These are phyloP conservation scores for Butorides virescens DNA, from an alignment of 2,113 vertebrate genomes.

Conservation along the genomic window DNA sequence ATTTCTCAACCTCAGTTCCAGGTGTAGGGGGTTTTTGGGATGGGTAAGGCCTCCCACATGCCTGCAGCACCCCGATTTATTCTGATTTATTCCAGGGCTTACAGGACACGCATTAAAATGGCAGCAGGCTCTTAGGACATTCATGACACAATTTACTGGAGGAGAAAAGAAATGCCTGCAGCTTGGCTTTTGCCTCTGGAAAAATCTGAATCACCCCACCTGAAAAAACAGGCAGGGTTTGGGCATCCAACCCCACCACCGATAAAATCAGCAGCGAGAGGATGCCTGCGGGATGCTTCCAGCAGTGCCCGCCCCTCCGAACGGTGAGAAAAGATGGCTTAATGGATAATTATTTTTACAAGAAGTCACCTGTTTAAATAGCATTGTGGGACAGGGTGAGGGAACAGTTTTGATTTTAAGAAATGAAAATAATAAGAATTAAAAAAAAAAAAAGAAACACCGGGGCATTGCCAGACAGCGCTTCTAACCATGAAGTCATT, in stretches of 20 bases:
- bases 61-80: neutral
- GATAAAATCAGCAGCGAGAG: neutral
- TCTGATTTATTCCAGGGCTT: neutral
- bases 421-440: neutral
- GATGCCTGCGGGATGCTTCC: neutral
- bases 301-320: neutral
- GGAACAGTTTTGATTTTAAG: neutral
- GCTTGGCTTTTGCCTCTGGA: neutral
- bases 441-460: neutral
- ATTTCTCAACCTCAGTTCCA: neutral
- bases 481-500: neutral
- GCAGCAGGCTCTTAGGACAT: neutral
- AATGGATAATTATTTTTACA: neutral
- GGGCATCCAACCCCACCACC: neutral
- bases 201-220: neutral
- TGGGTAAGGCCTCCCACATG: neutral
- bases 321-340: neutral
- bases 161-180: neutral
- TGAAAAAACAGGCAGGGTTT: neutral
- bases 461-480: neutral
- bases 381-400: neutral
- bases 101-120: rapidly evolving
- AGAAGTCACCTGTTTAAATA: neutral
- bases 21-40: neutral
- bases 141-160: neutral